phyloP scores from a whole-genome alignment of 2,797 vertebrate genomes.

The Protosalanx chinensis region DNA sequence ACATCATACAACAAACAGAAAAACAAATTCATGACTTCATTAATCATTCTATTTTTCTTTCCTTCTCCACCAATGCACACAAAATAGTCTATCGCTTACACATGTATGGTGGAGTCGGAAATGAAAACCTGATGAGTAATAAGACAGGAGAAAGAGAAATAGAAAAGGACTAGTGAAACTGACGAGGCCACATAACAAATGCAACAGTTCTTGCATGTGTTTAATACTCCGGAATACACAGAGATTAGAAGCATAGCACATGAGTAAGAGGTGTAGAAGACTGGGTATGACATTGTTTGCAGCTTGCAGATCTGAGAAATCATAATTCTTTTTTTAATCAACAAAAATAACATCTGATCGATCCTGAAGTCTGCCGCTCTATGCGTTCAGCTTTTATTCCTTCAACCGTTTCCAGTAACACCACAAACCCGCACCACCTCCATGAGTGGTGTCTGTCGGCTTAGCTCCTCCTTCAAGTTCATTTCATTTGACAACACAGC shows the following conservation, averaged over 20 bases:
- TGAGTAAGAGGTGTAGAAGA: slow-evolving; percentile 45
- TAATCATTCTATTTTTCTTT: slow-evolving; percentile 48
- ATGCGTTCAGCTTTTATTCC: slow-evolving; percentile 1
- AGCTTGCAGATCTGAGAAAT: slow-evolving; percentile 60
- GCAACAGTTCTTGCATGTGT: slow-evolving; percentile 60
- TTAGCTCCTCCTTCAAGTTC: slow-evolving; percentile 24
- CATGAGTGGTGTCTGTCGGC: slow-evolving; percentile 1
- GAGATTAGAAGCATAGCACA: slow-evolving; percentile 49
- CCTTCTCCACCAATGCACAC: slow-evolving; percentile 61
- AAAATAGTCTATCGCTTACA: slow-evolving; percentile 62
- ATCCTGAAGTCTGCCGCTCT: slow-evolving; percentile 16
- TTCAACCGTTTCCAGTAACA: not conserved
- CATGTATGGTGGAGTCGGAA: slow-evolving; percentile 54
- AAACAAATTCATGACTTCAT: slow-evolving; percentile 68
- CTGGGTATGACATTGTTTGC: slow-evolving; percentile 42
- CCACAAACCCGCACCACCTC: slow-evolving; percentile 4
- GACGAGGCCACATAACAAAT: slow-evolving; percentile 52
- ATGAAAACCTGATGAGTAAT: slow-evolving; percentile 59
- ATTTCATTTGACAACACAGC: slow-evolving; percentile 26
- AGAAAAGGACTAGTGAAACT: slow-evolving; percentile 45
- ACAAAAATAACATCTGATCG: slow-evolving; percentile 46
- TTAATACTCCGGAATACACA: slow-evolving; percentile 71
- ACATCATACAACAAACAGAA: slow-evolving; percentile 77
- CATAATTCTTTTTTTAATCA: slow-evolving; percentile 43
- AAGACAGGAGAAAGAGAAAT: slow-evolving; percentile 41